A percentile compares a stretch with the other conserved stretches of the same genome.
Conservation (phyloP, 2,888 invertebrate genomes). For the Euphydryas editha region DNA sequence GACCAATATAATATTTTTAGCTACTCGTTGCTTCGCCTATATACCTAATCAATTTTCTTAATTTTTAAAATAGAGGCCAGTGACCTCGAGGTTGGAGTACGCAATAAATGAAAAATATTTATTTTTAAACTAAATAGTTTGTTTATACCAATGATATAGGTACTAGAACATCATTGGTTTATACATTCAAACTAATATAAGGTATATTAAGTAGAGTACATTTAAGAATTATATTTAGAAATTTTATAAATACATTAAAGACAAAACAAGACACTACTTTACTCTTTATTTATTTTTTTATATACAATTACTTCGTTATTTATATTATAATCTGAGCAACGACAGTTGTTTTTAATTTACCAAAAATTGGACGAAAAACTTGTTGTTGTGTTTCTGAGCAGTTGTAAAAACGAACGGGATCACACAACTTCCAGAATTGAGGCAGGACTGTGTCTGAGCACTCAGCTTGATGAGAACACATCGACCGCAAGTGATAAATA, state of each 20-base stretch:
- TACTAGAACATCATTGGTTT: no score
- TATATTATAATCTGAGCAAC: constrained; percentile 11
- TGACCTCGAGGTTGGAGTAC: neutral
- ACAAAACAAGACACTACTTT: no score
- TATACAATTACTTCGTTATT: no score
- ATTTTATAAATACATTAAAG: no score
- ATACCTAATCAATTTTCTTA: constrained; percentile 3
- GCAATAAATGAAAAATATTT: neutral
- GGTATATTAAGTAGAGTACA: no score
- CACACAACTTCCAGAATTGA: constrained; percentile 52
- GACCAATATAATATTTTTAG: neutral
- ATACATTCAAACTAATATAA: no score
- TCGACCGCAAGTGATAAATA: constrained; percentile 47
- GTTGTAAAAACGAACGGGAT: constrained; percentile 59
- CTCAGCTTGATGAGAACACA: constrained; percentile 64
- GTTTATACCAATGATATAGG: no score
- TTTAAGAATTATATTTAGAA: no score
- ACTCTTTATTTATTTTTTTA: no score
- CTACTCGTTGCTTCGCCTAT: neutral
- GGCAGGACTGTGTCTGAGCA: constrained; percentile 50
- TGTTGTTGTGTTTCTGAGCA: constrained; percentile 56
- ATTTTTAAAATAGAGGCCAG: neutral
- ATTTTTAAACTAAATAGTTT: neutral
- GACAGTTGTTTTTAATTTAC: constrained; percentile 41
- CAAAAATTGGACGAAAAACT: constrained; percentile 48